Evolutionary conservation across 1,140 invertebrate species (phyloP), one percentile per base, ranked within the genome.

Genomic region (Ylistrum balloti): DNA sequence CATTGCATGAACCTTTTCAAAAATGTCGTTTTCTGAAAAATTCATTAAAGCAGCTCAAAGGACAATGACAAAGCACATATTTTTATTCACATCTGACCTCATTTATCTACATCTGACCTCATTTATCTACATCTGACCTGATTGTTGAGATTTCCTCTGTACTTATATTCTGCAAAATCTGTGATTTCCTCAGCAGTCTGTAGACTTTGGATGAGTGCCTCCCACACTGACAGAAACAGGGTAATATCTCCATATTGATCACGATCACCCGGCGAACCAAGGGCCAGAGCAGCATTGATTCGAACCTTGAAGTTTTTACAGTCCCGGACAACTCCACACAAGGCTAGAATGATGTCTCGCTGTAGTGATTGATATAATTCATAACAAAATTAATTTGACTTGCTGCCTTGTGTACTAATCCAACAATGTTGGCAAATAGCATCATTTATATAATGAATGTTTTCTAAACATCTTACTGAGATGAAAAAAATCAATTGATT

Each of bases 81-180:
- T n/a, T n/a, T n/a, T n/a, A n/a, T n/a, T n/a, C n/a, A n/a, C n/a
- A n/a, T n/a, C n/a, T n/a, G n/a, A n/a, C n/a, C n/a, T n/a, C n/a
- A n/a, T n/a, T n/a, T n/a, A n/a, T n/a, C n/a, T n/a, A n/a, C n/a
- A n/a, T n/a, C n/a, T n/a, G n/a, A n/a, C n/a, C n/a, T n/a, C n/a
- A n/a, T 98, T 97, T n/a, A 33, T 0, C 20, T 10, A 20, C 15
- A 28, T 89, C 90, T 90, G 91, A 96, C 96, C 95, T 98, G 98
- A 93, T 98, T 97, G 87, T 97, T 96, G 33, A 98, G 96, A 93
- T 97, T 97, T 93, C 98, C 98, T 87, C 97, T 97, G 96, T 98
- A 98, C 93, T 97, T 97, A 95, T 98, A 98, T 96, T 98, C 98
- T 33, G 97, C 97, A 91, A 97, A 98, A 94, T 98, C 98, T 85